Conservation (phyloP, 2,888 invertebrate species). For the Cartodere bifasciata region DNA sequence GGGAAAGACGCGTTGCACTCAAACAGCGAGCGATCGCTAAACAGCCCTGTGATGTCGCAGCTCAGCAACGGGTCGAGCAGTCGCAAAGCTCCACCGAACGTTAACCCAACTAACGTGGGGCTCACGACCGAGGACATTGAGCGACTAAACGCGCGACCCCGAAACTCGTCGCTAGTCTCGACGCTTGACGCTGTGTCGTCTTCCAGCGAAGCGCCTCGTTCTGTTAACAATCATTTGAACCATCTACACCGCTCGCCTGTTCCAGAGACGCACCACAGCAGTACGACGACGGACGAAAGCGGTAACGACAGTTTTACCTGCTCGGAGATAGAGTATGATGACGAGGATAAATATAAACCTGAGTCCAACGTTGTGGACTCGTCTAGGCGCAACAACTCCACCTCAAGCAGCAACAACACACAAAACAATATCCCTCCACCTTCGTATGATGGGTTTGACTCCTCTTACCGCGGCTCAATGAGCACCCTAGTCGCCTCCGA, state of each 20-base stretch:
- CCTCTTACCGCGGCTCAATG: constrained; percentile 85
- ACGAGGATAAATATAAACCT: constrained; percentile 59
- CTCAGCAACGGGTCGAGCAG: constrained; percentile 78
- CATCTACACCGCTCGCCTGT: constrained; percentile 59
- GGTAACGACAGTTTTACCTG: constrained; percentile 96
- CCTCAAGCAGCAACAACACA: constrained; percentile 32
- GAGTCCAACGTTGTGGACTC: constrained; percentile 26
- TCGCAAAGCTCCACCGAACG: constrained; percentile 59
- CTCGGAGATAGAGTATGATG: constrained; percentile 95
- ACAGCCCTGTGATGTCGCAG: constrained; percentile 88
- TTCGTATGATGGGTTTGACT: constrained; percentile 84
- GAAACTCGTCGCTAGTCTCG: constrained; percentile 82
- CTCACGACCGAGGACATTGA: constrained; percentile 90
- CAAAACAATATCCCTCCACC: constrained; percentile 59
- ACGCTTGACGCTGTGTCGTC: constrained; percentile 91
- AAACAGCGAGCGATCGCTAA: constrained; percentile 82
- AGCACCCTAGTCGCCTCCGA: constrained; percentile 90
- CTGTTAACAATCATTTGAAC: constrained; percentile 51
- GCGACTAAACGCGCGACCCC: constrained; percentile 72
- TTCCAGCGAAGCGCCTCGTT: constrained; percentile 66
- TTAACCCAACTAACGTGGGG: constrained; percentile 62
- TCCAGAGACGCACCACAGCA: constrained; percentile 59
- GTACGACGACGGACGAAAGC: constrained; percentile 83
- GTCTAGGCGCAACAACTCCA: constrained; percentile 26
- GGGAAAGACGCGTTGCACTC: constrained; percentile 82